Evolutionary conservation across 2,888 invertebrate genomes (phyloP), one percentile per base, ranked within the genome.

Genomic region (Oscheius myriophilus): DNA sequence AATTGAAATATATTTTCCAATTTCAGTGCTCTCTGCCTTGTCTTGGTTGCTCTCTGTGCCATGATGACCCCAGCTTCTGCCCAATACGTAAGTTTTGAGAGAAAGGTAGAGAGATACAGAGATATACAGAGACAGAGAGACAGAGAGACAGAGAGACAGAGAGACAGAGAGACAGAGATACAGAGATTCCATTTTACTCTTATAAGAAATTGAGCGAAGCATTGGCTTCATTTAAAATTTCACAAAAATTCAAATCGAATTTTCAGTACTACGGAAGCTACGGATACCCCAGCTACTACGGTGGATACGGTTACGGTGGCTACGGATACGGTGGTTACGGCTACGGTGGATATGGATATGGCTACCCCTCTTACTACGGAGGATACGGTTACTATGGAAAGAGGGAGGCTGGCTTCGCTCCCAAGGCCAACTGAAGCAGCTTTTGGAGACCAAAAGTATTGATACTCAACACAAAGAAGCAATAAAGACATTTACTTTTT

Each of bases 321-420:
- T 42, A 18, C 25, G 21, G 33, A 25, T 65, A 54, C 33, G 55
- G 55, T 26, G 66, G 69, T 49, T 57, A 57, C 42, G 57, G 21
- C n/a, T 42, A 18, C 21, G 42, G 58, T n/a, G 25, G 58, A 12
- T 43, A 69, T 59, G 69, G 61, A 23, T 69, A 63, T 45, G 69
- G 68, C 14, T 58, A 59, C 42, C 51, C 46, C 45, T 58, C 21
- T 52, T 46, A 55, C 43, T 33, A 42, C 26, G 65, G 58, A 53
- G 67, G 57, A 43, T 72, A 72, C 61, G 75, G 75, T 23, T 58
- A 65, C 66, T 61, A 66, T 42, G 69, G 72, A 33, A 72, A 72
- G 66, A 51, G 71, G 14, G 71, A 71, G 42, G 69, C 66, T 26
- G 72, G 69, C 26, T 69, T 69, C 45, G 41, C 52, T 41, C 67